phyloP scores from a whole-genome alignment of 2,113 vertebrate genomes.

The Electrona antarctica region DNA sequence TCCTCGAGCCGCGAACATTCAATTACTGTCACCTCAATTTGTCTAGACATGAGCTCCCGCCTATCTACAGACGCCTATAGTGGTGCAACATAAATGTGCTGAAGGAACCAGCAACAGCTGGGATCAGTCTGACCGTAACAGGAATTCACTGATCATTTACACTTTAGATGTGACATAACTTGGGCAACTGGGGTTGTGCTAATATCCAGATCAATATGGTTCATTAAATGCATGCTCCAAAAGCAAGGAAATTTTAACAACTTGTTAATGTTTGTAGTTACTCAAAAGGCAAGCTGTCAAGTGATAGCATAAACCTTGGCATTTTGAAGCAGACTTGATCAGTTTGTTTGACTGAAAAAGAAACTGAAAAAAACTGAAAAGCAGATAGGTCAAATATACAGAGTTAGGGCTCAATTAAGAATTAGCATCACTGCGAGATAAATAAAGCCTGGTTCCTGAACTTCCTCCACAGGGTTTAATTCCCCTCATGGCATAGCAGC shows the following conservation, averaged over 20 bases:
- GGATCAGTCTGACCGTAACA: constrained; percentile 4
- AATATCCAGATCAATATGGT: neutral
- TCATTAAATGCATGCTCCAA: neutral
- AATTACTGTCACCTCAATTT: constrained; percentile 43
- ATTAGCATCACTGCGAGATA: constrained; percentile 1
- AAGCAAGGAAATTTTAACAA: no score
- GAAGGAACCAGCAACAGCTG: constrained; percentile 9
- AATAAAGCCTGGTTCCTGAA: neutral
- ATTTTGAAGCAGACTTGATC: neutral
- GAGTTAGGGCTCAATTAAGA: neutral
- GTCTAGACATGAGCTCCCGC: constrained; percentile 38
- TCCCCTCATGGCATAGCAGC: constrained; percentile 5
- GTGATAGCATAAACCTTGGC: neutral
- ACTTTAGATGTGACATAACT: neutral
- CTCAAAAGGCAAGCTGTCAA: neutral
- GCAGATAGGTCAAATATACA: neutral
- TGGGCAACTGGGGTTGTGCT: neutral
- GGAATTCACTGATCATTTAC: constrained; percentile 11
- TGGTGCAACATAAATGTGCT: neutral
- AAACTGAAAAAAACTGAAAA: no score
- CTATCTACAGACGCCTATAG: neutral
- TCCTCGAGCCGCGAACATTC: constrained; percentile 46
- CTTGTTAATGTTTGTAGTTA: no score
- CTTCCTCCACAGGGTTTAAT: constrained; percentile 2
- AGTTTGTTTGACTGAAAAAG: neutral